Evolutionary conservation across 2,797 vertebrate genomes (phyloP).

Genomic region (Lophotriccus pileatus): DNA sequence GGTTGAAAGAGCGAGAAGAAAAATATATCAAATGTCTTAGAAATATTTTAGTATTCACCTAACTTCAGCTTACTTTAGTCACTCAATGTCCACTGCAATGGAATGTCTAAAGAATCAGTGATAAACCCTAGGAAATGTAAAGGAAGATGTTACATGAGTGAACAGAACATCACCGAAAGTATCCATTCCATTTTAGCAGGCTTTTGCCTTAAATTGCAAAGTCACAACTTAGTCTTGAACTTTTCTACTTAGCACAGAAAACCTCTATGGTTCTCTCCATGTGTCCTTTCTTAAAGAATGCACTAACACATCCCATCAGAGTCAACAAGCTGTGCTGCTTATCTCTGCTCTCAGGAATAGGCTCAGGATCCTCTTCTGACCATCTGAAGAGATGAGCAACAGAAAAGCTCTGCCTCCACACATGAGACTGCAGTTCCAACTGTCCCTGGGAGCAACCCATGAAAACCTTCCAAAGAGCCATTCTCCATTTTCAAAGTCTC

Average conservation of each 20-base stretch:
- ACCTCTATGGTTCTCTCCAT: background rate
- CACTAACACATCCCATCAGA: background rate
- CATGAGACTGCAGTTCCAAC: background rate
- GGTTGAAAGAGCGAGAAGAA: background rate
- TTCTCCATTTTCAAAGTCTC: background rate
- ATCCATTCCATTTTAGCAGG: background rate
- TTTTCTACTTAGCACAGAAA: background rate
- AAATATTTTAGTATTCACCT: background rate
- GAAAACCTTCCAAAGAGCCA: background rate
- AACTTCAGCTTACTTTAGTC: background rate
- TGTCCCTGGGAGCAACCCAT: background rate
- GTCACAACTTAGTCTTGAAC: background rate
- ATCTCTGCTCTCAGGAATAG: background rate
- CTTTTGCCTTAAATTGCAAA: background rate
- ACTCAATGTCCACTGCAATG: background rate
- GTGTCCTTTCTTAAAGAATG: background rate
- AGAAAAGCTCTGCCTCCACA: background rate
- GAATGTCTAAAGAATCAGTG: background rate
- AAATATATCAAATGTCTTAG: background rate
- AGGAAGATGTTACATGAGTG: background rate
- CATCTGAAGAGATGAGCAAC: background rate
- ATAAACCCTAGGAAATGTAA: background rate
- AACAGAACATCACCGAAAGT: background rate
- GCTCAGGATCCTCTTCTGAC: background rate
- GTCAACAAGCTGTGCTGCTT: background rate